phyloP scores from a whole-genome alignment of 1,140 invertebrate genomes.

The Apis dorsata region DNA sequence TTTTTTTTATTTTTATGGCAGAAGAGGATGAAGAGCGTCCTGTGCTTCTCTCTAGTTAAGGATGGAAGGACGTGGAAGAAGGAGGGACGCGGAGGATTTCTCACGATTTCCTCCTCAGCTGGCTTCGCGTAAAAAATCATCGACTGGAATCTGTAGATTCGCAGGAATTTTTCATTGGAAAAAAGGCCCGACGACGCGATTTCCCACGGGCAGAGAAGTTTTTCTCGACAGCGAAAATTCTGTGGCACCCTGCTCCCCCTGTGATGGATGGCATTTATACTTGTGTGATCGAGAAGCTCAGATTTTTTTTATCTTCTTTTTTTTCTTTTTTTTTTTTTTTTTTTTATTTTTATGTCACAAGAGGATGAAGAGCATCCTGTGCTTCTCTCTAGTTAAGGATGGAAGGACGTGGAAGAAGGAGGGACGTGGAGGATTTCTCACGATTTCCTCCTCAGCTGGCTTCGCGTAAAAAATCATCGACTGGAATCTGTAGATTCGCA shows the following conservation, averaged over 20 bases:
- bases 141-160: constrained; percentile 43
- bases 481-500: constrained; percentile 38
- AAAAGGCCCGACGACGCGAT: constrained; percentile 30
- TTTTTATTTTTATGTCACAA: neutral
- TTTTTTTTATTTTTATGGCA: constrained; percentile 4
- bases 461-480: constrained; percentile 40
- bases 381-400: constrained; percentile 8
- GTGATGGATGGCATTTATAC: constrained; percentile 28
- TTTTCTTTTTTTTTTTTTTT: neutral
- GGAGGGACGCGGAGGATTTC: constrained; percentile 39
- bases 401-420: constrained; percentile 4
- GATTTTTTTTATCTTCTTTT: neutral
- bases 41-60: constrained; percentile 12
- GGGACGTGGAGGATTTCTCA: constrained; percentile 53
- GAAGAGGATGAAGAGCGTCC: neutral
- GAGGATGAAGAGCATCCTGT: neutral
- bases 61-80: neutral
- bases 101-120: constrained; percentile 60
- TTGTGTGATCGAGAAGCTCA: neutral
- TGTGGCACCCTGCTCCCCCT: neutral
- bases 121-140: constrained; percentile 40
- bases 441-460: constrained; percentile 55
- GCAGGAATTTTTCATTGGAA: constrained; percentile 22
- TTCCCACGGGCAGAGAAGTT: constrained; percentile 29
- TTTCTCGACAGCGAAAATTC: constrained; percentile 27